Evolutionary conservation across 1,140 invertebrate genomes (phyloP), one percentile per base, ranked within the genome.

Genomic region (Drosophila varians): DNA sequence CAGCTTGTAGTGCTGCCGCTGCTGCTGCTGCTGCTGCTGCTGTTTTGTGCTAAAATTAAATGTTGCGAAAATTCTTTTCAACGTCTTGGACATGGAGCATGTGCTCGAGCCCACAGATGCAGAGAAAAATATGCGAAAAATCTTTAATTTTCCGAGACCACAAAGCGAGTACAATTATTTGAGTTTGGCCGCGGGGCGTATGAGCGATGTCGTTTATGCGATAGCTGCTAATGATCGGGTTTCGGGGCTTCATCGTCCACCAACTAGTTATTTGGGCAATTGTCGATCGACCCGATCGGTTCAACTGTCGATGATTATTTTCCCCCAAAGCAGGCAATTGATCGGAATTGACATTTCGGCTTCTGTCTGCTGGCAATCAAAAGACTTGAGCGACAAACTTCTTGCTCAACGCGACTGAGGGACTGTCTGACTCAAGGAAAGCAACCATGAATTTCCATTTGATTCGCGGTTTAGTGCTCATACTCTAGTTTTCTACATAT

Each of bases 1-100:
- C 34, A 46, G 34, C 40, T 38, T 28, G 26, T 53, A 11, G 7
- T 23, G 62, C 57, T 69, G 36, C 52, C n/a, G n/a, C n/a, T 34
- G 57, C 14, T 48, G 19, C 14, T 43, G 21, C 19, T 48, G 8
- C 2, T 51, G 28, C 18, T 34, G 23, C 34, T 42, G 47, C 23
- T 56, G 49, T 45, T 55, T 66, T 69, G 69, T 77, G 71, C 82
- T 83, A 83, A 87, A 88, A 87, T 87, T 87, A 87, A 83, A 77
- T 89, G 62, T 87, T 87, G 82, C 83, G 83, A 88, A 88, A 88
- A 88, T 87, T 86, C 82, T 86, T 56, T 77, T 84, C 69, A 70
- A 69, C 74, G 48, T 61, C 60, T 68, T 43, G 72, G 64, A 80
- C 65, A 74, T 61, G 58, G 55, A 77, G 71, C 80, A 86, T 77